phyloP scores from a whole-genome alignment of 2,797 vertebrate genomes.

The Danio choprae region DNA sequence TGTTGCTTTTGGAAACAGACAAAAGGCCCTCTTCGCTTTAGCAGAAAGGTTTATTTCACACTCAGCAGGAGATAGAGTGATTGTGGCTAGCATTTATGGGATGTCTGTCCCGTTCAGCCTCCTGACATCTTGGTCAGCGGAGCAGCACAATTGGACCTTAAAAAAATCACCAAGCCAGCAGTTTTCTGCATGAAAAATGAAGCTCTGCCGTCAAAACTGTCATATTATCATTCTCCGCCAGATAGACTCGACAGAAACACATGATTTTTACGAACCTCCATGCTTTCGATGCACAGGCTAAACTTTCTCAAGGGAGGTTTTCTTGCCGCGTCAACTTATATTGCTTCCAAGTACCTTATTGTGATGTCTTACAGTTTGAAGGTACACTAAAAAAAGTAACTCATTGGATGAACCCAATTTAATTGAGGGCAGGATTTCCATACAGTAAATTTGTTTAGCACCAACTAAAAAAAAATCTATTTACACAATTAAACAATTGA shows the following conservation, averaged over 20 bases:
- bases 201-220: slow-evolving; percentile 6
- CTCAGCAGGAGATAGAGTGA: neutral
- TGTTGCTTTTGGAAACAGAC: slow-evolving; percentile 12
- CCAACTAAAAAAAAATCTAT: too few species aligned
- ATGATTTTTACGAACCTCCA: slow-evolving; percentile 2
- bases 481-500: too few species aligned
- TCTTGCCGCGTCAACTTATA: neutral
- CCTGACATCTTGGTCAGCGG: slow-evolving; percentile 10
- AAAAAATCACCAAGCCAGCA: slow-evolving; percentile 16
- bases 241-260: slow-evolving; percentile 36
- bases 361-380: too few species aligned
- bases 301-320: neutral
- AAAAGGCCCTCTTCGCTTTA: neutral
- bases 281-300: neutral
- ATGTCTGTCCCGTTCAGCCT: slow-evolving; percentile 16
- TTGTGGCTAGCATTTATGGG: slow-evolving; percentile 3
- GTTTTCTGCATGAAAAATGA: slow-evolving; percentile 30
- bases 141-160: slow-evolving; percentile 3
- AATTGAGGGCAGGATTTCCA: too few species aligned
- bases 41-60: slow-evolving; percentile 19
- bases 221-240: slow-evolving; percentile 28
- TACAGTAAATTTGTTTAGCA: too few species aligned
- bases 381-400: too few species aligned
- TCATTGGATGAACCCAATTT: too few species aligned
- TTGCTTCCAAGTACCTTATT: neutral